A percentile compares a stretch with the other conserved stretches of the same genome.
phyloP scores from a whole-genome alignment of 2,113 vertebrate genomes.

The Pheucticus melanocephalus region DNA sequence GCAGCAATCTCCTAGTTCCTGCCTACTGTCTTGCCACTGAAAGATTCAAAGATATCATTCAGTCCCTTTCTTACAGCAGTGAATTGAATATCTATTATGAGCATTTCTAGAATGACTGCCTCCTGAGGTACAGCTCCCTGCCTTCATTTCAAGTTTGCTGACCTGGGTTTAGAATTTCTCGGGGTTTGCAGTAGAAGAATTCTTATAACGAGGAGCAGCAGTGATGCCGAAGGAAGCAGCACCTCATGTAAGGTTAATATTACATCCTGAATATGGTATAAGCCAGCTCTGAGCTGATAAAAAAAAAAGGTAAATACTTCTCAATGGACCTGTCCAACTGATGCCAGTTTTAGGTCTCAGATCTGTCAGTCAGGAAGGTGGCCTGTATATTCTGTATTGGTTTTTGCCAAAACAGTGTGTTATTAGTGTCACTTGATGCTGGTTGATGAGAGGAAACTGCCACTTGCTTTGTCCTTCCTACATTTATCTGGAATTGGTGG shows the following conservation, averaged over 20 bases:
- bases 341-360: neutral
- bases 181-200: neutral
- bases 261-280: neutral
- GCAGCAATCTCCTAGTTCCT: neutral
- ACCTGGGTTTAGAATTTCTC: conserved; percentile 1
- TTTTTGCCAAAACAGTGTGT: neutral
- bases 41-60: neutral
- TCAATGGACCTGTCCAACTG: neutral
- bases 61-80: neutral
- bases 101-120: neutral
- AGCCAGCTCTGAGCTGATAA: neutral
- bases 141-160: conserved; percentile 31
- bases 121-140: conserved; percentile 17
- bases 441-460: neutral
- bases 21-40: neutral
- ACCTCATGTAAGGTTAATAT: neutral
- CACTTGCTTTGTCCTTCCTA: neutral
- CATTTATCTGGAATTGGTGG: neutral
- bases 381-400: neutral
- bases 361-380: neutral
- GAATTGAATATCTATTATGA: conserved; percentile 10
- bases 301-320: neutral
- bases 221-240: neutral
- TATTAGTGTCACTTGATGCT: conserved; percentile 23
- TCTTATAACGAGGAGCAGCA: neutral